These are phyloP conservation scores for Uloborus diversus DNA, from an alignment of 1,140 invertebrate species.

Conservation along the genomic window DNA sequence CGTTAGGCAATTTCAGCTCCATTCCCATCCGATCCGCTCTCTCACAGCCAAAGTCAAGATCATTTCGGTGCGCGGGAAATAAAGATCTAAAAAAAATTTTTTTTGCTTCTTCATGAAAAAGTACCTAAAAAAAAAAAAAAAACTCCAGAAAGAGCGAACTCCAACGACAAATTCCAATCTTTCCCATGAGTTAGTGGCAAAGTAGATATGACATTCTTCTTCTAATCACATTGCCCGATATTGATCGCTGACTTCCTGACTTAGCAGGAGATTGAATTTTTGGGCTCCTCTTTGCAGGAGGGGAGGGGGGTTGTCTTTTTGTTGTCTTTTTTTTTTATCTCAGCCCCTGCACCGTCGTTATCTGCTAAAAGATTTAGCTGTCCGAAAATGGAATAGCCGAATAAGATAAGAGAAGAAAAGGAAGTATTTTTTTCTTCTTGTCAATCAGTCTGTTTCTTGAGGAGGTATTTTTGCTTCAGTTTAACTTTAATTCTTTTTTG, in stretches of 20 bases:
- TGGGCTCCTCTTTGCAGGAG: conserved; percentile 43
- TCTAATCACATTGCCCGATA: conserved; percentile 55
- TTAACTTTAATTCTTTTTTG: neutral
- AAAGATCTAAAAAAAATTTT: no score
- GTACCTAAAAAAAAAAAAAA: conserved; percentile 17
- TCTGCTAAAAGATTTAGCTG: conserved; percentile 54
- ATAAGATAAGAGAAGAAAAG: conserved; percentile 39
- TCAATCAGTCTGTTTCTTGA: neutral
- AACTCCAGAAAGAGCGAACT: conserved; percentile 3
- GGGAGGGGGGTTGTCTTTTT: conserved; percentile 18
- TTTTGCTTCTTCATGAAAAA: no score
- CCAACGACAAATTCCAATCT: conserved; percentile 54
- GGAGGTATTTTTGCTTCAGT: neutral
- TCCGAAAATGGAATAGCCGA: conserved; percentile 52
- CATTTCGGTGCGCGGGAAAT: conserved; percentile 28
- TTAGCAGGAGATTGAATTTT: conserved; percentile 54
- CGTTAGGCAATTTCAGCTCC: conserved; percentile 12
- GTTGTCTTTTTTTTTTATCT: neutral
- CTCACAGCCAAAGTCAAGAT: neutral
- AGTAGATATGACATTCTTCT: conserved; percentile 54
- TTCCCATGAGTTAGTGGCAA: conserved; percentile 54
- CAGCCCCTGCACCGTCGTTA: conserved; percentile 12
- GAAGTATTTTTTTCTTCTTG: neutral
- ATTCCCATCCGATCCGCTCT: neutral
- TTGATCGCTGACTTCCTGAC: conserved; percentile 52